Conservation (phyloP, 2,888 invertebrate genomes). For the Nineta flava region DNA sequence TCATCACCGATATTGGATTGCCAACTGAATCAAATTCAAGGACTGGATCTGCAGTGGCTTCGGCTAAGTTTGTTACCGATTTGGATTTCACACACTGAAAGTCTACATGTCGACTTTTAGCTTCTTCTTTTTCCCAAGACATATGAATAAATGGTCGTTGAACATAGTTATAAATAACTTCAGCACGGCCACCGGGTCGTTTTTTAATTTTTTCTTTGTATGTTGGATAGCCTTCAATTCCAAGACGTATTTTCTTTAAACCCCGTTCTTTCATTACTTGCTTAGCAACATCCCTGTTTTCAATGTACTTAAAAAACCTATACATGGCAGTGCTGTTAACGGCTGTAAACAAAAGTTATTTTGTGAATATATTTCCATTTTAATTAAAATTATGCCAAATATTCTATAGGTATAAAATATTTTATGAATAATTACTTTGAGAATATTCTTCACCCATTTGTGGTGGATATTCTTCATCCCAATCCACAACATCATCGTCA, state of each 20-base stretch:
- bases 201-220: conserved; percentile 98
- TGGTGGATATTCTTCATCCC: conserved; percentile 99
- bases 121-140: conserved; percentile 99
- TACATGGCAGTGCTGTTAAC: conserved; percentile 91
- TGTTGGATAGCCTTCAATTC: conserved; percentile 98
- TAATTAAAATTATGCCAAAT: background rate
- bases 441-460: conserved; percentile 99
- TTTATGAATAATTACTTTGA: conserved; percentile 48
- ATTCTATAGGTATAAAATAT: background rate
- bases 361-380: background rate
- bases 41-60: conserved; percentile 83
- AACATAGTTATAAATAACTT: conserved; percentile 99
- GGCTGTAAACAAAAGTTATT: conserved; percentile 31
- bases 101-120: conserved; percentile 96
- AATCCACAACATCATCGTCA: conserved; percentile 91
- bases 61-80: conserved; percentile 90
- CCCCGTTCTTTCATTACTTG: conserved; percentile 98
- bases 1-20: conserved; percentile 25
- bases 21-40: conserved; percentile 48
- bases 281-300: conserved; percentile 98
- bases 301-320: conserved; percentile 98
- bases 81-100: conserved; percentile 98
- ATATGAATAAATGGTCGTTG: conserved; percentile 97
- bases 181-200: conserved; percentile 84
- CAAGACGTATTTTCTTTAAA: conserved; percentile 93